Base-by-base conservation (phyloP, 2,888 invertebrate genomes). In the Drosophila merina region DNA sequence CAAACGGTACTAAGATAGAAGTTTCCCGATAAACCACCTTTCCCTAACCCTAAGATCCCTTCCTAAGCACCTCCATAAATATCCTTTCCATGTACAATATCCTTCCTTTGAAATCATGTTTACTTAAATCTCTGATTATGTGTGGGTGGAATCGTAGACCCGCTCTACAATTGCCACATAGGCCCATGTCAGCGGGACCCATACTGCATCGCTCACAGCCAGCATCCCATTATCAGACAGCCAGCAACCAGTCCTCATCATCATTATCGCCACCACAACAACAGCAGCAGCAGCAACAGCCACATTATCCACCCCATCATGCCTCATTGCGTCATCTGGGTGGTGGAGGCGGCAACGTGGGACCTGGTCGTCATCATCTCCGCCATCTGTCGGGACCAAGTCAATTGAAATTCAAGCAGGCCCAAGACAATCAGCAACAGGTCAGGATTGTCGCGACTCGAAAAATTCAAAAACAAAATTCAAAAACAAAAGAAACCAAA, bases 1-100 rank as follows among this genome's bases (percentile, higher is more conserved):
- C 91, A 94, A 93, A 94, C 95, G 95, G 95, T 95, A 93, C 80
- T 74, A 76, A 76, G 55, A 14, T 7, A 25, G 9, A 14, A 10
- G 20, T 20, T 42, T 33, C 31, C 70, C 72, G 12, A 48, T 63
- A 40, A 66, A 28, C 33, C 8, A 7, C n/a, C 42, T 9, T 26
- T 9, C 4, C 28, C 31, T 3, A 4, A 12, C 28, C 30, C 40
- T 12, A 50, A 72, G 6, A 28, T 14, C 10, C 30, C 12, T 40
- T 20, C 36, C 20, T 20, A 20, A 20, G 12, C 56, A 5, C 2
- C 14, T 28, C 40, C 20, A 20, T 20, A 20, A 2, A 20, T 20
- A 20, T 20, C 20, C 31, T 0, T 31, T 20, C 26, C 47, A 1
- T 5, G 8, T 20, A n/a, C 28, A 28, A 9, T 48, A 26, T 40